Conservation (phyloP, 2,113 vertebrate species). For the Macrotis lagotis region DNA sequence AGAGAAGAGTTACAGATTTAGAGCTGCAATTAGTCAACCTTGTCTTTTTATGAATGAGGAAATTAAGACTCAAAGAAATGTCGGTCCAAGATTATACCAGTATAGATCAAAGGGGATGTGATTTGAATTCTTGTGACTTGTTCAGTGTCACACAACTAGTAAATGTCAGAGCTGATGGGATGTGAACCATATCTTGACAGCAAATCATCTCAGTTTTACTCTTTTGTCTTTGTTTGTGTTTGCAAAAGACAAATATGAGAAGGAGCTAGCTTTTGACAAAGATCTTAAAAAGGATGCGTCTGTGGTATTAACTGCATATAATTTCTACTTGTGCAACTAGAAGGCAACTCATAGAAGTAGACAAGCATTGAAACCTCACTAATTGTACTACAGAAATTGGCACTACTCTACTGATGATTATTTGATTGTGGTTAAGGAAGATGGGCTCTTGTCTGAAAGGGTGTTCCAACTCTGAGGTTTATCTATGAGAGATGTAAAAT, state of each 20-base stretch:
- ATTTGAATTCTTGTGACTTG: not conserved
- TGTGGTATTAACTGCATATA: not conserved
- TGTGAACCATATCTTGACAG: not conserved
- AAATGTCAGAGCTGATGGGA: not conserved
- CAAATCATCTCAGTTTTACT: too few relatives aligned
- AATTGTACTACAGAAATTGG: not conserved
- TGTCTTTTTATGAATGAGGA: not conserved
- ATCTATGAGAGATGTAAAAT: not conserved
- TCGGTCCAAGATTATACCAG: not conserved
- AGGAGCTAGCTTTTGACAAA: not conserved
- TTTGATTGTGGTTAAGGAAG: not conserved
- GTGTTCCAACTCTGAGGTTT: not conserved
- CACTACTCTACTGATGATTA: not conserved
- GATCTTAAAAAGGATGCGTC: not conserved
- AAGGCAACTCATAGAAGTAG: not conserved
- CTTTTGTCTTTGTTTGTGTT: not conserved
- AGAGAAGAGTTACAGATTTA: not conserved
- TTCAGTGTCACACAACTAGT: not conserved
- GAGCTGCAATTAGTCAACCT: not conserved
- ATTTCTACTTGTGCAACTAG: not conserved
- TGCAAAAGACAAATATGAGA: not conserved
- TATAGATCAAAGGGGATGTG: not conserved
- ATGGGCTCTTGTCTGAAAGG: not conserved
- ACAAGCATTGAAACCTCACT: not conserved
- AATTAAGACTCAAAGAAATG: not conserved